Evolutionary conservation across 2,888 invertebrate genomes (phyloP), one percentile per base, ranked within the genome.

Genomic region (Megastigmus dorsalis): DNA sequence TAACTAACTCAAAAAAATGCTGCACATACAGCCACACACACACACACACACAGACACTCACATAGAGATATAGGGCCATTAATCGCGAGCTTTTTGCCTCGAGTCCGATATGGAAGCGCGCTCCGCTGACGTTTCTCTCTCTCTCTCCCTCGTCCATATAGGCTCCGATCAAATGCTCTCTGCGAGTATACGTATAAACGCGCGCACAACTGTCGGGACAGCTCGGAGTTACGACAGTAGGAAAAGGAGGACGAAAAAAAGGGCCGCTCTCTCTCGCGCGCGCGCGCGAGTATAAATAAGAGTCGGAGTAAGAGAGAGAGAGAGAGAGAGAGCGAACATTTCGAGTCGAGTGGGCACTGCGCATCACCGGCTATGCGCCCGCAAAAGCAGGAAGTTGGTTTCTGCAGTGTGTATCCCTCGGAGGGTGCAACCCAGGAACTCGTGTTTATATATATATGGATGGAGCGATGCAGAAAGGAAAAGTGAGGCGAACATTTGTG

Each of bases 341-440:
- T 84, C 82, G 85, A 83, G 81, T 85, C 50, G 26, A 2, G 59
- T 13, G 30, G 62, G 87, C 86, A 85, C 85, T 85, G 85, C 86
- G 86, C 86, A 86, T 86, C 86, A 85, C 84, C 85, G 85, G 23
- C n/a, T 20, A 20, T 26, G 36, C 86, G 85, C 83, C 81, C 81
- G 83, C n/a, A n/a, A n/a, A n/a, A n/a, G 82, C 87, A 85, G 87
- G 87, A 86, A 86, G 84, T 84, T 82, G 67, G 20, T n/a, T n/a
- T n/a, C n/a, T n/a, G n/a, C n/a, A n/a, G n/a, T n/a, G n/a, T n/a
- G n/a, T n/a, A n/a, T n/a, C n/a, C n/a, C n/a, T n/a, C n/a, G 54
- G 74, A 74, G 77, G 67, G 68, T 23, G 66, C 20, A 38, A 36
- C n/a, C n/a, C n/a, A n/a, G n/a, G n/a, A n/a, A n/a, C n/a, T n/a